Conservation (phyloP, 1,140 invertebrate genomes). For the Telenomus remus region DNA sequence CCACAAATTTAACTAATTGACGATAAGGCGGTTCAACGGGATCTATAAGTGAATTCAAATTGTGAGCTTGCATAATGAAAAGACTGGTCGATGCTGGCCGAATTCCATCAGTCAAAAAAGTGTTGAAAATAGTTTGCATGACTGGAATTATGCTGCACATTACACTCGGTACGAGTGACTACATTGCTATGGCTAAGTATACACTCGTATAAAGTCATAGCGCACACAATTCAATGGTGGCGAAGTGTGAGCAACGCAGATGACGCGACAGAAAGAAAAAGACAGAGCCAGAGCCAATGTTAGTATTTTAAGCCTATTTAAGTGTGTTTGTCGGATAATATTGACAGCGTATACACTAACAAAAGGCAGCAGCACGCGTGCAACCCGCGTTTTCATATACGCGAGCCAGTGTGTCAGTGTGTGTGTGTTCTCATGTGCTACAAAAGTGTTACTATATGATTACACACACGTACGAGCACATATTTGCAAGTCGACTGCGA, state of each 20-base stretch:
- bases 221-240: conserved; percentile 68
- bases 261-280: conserved; percentile 12
- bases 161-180: conserved; percentile 47
- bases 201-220: conserved; percentile 71
- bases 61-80: too few species aligned
- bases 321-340: conserved; percentile 76
- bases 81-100: too few species aligned
- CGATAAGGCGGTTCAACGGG: too few species aligned
- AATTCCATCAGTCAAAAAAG: conserved; percentile 9
- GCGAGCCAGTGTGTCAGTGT: conserved; percentile 15
- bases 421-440: conserved; percentile 24
- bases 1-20: too few species aligned
- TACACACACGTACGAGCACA: conserved; percentile 14
- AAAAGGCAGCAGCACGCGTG: conserved; percentile 68
- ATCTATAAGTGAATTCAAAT: too few species aligned
- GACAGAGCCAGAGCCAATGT: conserved; percentile 56
- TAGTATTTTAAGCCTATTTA: conserved; percentile 76
- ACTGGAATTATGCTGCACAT: conserved; percentile 27
- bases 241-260: conserved; percentile 64
- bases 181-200: conserved; percentile 63
- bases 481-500: conserved; percentile 15
- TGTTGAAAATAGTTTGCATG: conserved; percentile 17
- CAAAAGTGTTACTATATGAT: conserved; percentile 35
- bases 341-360: conserved; percentile 74
- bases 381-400: conserved; percentile 35